Base-by-base conservation (phyloP, 35 echinoderm and acorn worm species). In the Heliocidaris erythrogramma region DNA sequence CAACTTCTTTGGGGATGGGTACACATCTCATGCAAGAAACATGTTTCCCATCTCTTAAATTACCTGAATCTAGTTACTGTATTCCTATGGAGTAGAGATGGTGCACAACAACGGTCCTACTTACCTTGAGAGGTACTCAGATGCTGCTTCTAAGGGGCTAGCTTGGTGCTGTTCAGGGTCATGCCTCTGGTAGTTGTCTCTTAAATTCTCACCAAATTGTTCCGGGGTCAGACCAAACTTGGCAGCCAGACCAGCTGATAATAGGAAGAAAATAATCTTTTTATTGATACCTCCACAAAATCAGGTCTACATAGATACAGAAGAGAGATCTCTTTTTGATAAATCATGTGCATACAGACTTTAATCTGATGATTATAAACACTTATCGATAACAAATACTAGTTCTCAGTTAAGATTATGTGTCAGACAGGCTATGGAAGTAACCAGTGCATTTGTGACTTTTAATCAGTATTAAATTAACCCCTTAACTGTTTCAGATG, bases 171-270 rank as follows among this genome's bases (percentile, higher is more conserved):
- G 98, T 50, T 99, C 98, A 32, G 98, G 96, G 88, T 99, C 98
- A 47, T 99, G 92, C n/a, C 98, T 90, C 61, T 97, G 96, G 89
- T 99, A 99, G 59, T 99, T 99, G 93, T 99, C 98, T 30, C 98
- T 92, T 30, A 99, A 86, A 49, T 99, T 99, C 94, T 99, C 98
- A 49, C 96, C 98, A 96, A 99, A 99, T 85, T 97, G 98, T 50
- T 99, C 98, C 32, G 98, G 98, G 29, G 98, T 99, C 56, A 99
- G 89, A 93, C 98, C 98, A 88, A 96, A 99, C 90, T 99, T 99
- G 87, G 96, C 96, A 32, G 98, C 96, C 21, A 99, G 90, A 59
- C 95, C 98, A 99, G 96, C 98, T 99, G 95, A 52, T 85, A 35
- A 6, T 16, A 30, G 31, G 30, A 32, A 94, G 13, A 61, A 32